Conservation (phyloP, 2,888 invertebrate genomes). For the Hemistola chrysoprasaria region DNA sequence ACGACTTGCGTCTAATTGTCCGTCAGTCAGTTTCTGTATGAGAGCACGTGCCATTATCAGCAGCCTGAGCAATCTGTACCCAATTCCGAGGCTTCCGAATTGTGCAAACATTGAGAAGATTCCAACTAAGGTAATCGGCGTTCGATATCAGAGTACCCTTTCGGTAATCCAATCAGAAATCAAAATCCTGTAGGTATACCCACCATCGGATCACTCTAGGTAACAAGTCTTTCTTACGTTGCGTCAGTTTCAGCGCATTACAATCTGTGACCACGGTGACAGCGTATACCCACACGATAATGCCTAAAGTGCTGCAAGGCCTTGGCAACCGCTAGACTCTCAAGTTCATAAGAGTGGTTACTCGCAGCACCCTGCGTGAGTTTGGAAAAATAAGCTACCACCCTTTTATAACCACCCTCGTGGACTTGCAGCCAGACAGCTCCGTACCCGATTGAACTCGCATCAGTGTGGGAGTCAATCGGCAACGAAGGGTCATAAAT, state of each 20-base stretch:
- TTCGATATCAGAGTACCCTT: too few species aligned
- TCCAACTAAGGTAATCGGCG: constrained; percentile 27
- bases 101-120: constrained; percentile 17
- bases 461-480: constrained; percentile 21
- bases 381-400: constrained; percentile 23
- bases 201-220: constrained; percentile 32
- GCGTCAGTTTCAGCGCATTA: too few species aligned
- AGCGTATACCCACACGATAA: constrained; percentile 25
- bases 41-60: too few species aligned
- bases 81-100: constrained; percentile 13
- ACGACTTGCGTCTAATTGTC: constrained; percentile 24
- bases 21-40: constrained; percentile 23
- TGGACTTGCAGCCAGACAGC: constrained; percentile 19
- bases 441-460: constrained; percentile 11
- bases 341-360: constrained; percentile 30
- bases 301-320: constrained; percentile 32
- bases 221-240: constrained; percentile 31
- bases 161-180: constrained; percentile 29
- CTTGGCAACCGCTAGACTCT: constrained; percentile 26
- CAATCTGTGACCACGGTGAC: constrained; percentile 36
- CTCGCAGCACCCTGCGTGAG: constrained; percentile 24
- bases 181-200: constrained; percentile 36
- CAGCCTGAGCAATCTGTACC: too few species aligned
- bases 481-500: too few species aligned
- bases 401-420: constrained; percentile 8